A percentile compares a stretch with the other conserved stretches of the same genome.
These are phyloP conservation scores for Phenganax subtilis DNA, from an alignment of 92 coral and sea anemone genomes.

Conservation along the genomic window DNA sequence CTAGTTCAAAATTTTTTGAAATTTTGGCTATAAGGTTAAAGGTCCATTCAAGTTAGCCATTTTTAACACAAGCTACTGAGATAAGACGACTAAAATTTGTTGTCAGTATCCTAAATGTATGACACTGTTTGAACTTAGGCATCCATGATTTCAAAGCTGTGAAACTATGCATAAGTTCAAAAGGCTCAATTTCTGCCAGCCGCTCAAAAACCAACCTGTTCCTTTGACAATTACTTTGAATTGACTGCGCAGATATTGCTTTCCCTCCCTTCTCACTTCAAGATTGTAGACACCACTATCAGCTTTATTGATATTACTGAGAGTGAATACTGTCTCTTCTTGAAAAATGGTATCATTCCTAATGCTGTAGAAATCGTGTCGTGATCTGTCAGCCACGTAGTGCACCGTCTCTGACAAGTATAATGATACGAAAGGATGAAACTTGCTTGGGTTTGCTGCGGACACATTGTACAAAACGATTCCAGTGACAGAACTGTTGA, in stretches of 20 bases:
- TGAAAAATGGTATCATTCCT: background rate
- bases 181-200: no score
- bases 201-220: background rate
- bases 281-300: constrained; percentile 8
- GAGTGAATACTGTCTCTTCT: background rate
- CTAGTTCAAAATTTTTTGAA: no score
- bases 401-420: background rate
- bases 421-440: background rate
- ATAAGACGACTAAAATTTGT: no score
- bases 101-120: no score
- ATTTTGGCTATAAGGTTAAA: no score
- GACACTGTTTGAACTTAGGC: no score
- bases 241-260: background rate
- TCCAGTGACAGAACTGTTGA: background rate
- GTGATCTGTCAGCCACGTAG: background rate
- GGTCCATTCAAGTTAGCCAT: no score
- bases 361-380: background rate
- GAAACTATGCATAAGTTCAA: no score
- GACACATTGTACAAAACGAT: background rate
- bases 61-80: no score
- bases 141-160: no score
- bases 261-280: background rate
- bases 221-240: background rate
- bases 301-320: background rate
- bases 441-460: background rate